Evolutionary conservation across 2,888 invertebrate species (phyloP).

Genomic region (Stenoptilia bipunctidactyla): DNA sequence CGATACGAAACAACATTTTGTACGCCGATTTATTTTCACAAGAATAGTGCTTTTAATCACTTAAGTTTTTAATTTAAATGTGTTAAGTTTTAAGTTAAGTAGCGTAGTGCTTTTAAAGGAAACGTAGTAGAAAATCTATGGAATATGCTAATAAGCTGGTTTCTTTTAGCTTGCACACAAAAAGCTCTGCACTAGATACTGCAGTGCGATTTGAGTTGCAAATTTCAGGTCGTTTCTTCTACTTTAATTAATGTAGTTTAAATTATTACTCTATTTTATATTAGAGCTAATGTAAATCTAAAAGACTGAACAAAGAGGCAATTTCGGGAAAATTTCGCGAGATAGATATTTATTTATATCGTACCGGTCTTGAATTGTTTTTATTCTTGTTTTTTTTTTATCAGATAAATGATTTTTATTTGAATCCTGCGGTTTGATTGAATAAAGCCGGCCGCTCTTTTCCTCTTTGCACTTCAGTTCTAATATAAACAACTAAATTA

Average conservation of each 20-base stretch:
- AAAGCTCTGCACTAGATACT: conserved; percentile 68
- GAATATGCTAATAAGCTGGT: conserved; percentile 63
- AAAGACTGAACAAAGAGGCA: too few relatives aligned
- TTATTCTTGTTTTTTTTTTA: neutral
- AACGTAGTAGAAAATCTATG: conserved; percentile 41
- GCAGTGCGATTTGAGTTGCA: conserved; percentile 70
- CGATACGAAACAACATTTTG: conserved; percentile 60
- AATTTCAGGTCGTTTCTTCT: conserved; percentile 30
- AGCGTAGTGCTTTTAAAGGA: conserved; percentile 21
- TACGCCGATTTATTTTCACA: conserved; percentile 44
- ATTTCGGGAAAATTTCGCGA: too few relatives aligned
- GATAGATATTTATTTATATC: too few relatives aligned
- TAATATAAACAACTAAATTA: neutral
- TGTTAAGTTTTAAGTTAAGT: neutral
- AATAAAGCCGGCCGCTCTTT: neutral
- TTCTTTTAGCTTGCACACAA: conserved; percentile 62
- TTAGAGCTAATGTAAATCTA: too few relatives aligned
- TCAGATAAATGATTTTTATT: neutral
- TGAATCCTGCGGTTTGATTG: neutral
- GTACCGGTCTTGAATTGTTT: too few relatives aligned
- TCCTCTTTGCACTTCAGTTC: conserved; percentile 1
- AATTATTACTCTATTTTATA: too few relatives aligned
- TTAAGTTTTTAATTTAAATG: conserved; percentile 37
- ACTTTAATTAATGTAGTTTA: conserved; percentile 6
- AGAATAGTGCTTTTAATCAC: conserved; percentile 42